Percentiles rank a stretch among this genome's conserved stretches.
phyloP scores from a whole-genome alignment of 2,113 vertebrate genomes.

The Hemicordylus capensis region DNA sequence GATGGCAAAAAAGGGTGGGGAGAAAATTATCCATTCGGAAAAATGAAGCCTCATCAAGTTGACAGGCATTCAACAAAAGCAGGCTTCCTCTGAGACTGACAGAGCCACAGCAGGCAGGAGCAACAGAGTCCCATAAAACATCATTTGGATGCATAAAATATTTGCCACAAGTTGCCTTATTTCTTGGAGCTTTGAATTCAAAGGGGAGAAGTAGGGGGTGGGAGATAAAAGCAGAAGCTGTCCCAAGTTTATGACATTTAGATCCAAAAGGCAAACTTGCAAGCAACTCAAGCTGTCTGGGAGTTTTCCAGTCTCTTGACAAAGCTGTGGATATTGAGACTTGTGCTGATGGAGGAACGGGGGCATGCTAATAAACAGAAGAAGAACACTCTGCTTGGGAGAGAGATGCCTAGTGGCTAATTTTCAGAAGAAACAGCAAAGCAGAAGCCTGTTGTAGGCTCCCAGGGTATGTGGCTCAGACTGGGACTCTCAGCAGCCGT shows the following conservation, averaged over 20 bases:
- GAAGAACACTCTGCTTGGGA: neutral
- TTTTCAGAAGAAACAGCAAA: neutral
- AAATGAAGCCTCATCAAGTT: slow-evolving; percentile 48
- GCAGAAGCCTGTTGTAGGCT: no score
- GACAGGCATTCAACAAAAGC: slow-evolving; percentile 50
- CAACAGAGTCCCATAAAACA: slow-evolving; percentile 38
- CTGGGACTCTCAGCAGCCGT: no score
- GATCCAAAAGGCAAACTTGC: neutral
- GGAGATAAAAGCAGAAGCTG: slow-evolving; percentile 31
- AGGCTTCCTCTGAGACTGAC: slow-evolving; percentile 24
- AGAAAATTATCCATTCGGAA: slow-evolving; percentile 57
- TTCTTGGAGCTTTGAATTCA: slow-evolving; percentile 10
- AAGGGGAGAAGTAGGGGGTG: fast-evolving
- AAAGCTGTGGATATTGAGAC: neutral
- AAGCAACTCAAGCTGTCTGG: neutral
- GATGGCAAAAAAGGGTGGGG: slow-evolving; percentile 17
- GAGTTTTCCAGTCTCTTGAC: neutral
- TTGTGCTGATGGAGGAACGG: no score
- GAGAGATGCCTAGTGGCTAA: neutral
- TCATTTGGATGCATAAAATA: slow-evolving; percentile 53
- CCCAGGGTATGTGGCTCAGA: no score
- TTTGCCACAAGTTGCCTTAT: slow-evolving; percentile 26
- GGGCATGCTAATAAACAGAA: neutral
- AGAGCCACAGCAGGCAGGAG: slow-evolving; percentile 35
- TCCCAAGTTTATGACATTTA: slow-evolving; percentile 37